Evolutionary conservation across 2,888 invertebrate genomes (phyloP), one percentile per base, ranked within the genome.

Genomic region (Halocaridina rubra): DNA sequence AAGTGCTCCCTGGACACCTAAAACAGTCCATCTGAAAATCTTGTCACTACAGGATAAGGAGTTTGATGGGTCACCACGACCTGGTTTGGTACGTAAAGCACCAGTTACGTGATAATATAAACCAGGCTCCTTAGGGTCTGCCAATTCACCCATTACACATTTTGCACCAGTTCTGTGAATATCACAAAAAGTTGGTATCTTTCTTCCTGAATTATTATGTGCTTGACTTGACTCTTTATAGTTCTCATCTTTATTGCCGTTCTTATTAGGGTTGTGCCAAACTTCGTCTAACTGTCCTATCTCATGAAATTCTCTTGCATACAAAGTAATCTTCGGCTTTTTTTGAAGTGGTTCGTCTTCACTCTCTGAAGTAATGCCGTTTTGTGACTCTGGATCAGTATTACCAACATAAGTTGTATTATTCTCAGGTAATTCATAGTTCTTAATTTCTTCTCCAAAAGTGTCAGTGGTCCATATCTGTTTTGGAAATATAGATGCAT

Each of bases 21-120:
- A 90, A 86, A 95, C 92, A 90, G 95, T 94, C 98, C 98, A 98
- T 89, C 94, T 94, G 2, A 97, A 94, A 16, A 98, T 92, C 92
- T 98, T 98, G 91, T 98, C 98, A 91, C 97, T 98, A 91, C 98
- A 98, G 0, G 97, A 97, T 89, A 98, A 94, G 10, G 97, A 97
- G 61, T 96, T 90, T 0, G 98, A 98, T 72, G 94, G 94, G 90
- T 96, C 95, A 0, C 98, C 98, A 89, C 97, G 93, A 0, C 97
- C 98, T 32, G 98, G 98, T 91, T 98, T 98, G 0, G 94, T 97
- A 81, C 98, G 93, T 10, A 96, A 92, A 89, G 89, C 93, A 32
- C 96, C 95, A 16, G 94, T 90, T 69, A 92, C 90, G 90, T 97
- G 96, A 90, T 95, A 95, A 88, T 93, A 91, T 75, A 90, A 89